A percentile compares a stretch with the other conserved stretches of the same genome.
Conservation (phyloP, 92 coral and sea anemone species). For the Nematostella vectensis region DNA sequence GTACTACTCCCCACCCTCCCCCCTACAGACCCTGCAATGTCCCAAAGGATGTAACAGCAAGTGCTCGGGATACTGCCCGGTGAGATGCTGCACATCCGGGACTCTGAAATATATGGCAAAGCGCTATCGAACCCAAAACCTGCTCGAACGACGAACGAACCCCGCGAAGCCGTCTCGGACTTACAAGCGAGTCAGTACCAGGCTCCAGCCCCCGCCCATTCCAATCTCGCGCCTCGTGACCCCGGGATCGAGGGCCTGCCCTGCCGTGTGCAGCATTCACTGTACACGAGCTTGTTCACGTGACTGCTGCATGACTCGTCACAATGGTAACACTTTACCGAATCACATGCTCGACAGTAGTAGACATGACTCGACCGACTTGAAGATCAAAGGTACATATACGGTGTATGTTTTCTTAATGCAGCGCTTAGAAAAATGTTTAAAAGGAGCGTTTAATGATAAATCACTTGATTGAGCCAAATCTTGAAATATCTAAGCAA, state of each 20-base stretch:
- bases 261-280: constrained; percentile 52
- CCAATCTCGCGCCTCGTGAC: constrained; percentile 31
- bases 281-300: constrained; percentile 72
- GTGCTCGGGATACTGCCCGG: constrained; percentile 67
- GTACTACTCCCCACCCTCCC: constrained; percentile 1
- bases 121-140: constrained; percentile 9
- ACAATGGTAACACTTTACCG: too few relatives aligned
- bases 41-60: constrained; percentile 36
- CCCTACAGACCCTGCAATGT: constrained; percentile 32
- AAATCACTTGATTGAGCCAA: too few relatives aligned
- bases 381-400: too few relatives aligned
- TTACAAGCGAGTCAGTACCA: constrained; percentile 3
- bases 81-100: constrained; percentile 54
- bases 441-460: too few relatives aligned
- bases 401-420: too few relatives aligned
- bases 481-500: too few relatives aligned
- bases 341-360: too few relatives aligned
- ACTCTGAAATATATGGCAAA: constrained; percentile 40
- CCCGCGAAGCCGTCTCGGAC: constrained; percentile 2
- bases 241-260: constrained; percentile 36
- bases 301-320: constrained; percentile 63
- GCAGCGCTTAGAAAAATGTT: too few relatives aligned
- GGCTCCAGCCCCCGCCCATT: constrained; percentile 43
- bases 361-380: too few relatives aligned
- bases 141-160: not conserved